These are phyloP conservation scores for Gallinago stenura DNA, from an alignment of 2,797 vertebrate genomes.

Conservation along the genomic window DNA sequence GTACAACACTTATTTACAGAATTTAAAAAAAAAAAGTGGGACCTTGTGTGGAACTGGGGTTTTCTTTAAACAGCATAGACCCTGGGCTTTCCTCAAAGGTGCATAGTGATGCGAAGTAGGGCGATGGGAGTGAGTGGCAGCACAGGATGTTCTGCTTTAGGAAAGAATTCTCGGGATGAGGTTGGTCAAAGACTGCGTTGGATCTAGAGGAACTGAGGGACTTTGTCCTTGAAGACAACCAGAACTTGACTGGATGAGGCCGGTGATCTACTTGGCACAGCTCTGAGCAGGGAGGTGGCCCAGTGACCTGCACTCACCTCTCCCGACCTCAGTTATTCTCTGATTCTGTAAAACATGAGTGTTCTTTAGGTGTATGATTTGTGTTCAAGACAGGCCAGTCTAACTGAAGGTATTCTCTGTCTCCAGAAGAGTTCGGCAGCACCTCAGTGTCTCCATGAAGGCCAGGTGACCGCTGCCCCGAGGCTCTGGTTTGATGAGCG, in stretches of 20 bases:
- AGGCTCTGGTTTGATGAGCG: neutral
- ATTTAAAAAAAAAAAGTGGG: no score
- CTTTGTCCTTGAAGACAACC: neutral
- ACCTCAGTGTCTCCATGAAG: neutral
- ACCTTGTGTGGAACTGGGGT: neutral
- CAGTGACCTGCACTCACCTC: neutral
- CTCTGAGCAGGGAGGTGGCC: neutral
- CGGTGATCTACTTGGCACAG: neutral
- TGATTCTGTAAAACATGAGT: neutral
- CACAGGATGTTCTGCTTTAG: rapidly evolving
- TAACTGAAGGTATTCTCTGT: neutral
- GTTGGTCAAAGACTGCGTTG: neutral
- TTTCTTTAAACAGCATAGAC: neutral
- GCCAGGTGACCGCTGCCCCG: neutral
- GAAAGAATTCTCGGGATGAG: neutral
- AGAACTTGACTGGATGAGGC: neutral
- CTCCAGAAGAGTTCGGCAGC: neutral
- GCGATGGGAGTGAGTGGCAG: rapidly evolving
- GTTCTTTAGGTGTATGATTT: neutral
- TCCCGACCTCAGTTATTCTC: neutral
- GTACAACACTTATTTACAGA: no score
- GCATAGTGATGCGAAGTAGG: rapidly evolving
- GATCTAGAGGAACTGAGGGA: neutral
- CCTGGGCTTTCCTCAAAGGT: neutral
- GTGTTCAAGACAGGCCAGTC: neutral